phyloP scores from a whole-genome alignment of 2,888 invertebrate species.

The Scaptomyza tumidula region DNA sequence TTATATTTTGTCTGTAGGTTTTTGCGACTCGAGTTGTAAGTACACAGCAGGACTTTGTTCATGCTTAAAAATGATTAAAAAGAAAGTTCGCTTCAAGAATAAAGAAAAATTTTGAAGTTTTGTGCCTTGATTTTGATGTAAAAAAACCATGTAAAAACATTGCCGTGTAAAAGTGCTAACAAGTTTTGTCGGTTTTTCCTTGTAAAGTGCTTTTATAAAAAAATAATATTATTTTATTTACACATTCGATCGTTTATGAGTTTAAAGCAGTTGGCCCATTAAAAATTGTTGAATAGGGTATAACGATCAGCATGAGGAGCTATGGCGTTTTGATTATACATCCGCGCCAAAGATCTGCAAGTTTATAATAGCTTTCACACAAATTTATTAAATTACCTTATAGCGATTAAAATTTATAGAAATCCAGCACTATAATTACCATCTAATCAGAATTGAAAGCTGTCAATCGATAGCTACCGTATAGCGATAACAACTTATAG shows the following conservation, averaged over 20 bases:
- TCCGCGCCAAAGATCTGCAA: no score
- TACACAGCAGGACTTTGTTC: background rate
- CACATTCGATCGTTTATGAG: no score
- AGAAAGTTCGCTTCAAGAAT: background rate
- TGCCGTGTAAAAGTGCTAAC: background rate
- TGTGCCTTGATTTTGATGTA: no score
- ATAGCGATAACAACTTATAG: background rate
- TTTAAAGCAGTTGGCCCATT: background rate
- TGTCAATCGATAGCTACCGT: background rate
- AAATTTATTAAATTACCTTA: no score
- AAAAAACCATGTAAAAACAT: background rate
- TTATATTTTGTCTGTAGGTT: constrained; percentile 10
- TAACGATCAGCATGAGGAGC: background rate
- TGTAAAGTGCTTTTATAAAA: background rate
- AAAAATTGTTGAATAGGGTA: background rate
- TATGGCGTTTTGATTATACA: background rate
- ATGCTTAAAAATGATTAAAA: background rate
- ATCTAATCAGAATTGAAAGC: background rate
- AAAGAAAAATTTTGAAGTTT: no score
- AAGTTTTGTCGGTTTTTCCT: background rate
- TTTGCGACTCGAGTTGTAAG: constrained; percentile 2
- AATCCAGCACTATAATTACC: background rate
- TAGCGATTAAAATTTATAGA: background rate
- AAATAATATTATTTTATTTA: no score
- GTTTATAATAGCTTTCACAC: no score